Percentiles rank a stretch among this genome's conserved stretches.
Conservation (phyloP, 2,888 invertebrate genomes). For the Rugalucina vietnamica region DNA sequence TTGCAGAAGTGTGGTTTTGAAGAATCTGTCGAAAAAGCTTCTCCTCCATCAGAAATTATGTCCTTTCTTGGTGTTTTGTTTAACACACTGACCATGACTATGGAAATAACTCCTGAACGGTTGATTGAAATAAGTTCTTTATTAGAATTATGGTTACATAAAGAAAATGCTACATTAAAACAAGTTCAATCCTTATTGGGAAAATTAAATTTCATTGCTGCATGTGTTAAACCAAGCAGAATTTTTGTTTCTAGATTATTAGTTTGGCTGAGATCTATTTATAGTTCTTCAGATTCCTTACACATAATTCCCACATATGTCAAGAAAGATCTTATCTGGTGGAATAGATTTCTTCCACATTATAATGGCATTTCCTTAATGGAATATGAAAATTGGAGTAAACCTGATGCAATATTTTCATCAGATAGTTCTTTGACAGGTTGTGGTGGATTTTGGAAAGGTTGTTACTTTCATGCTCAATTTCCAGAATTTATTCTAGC, state of each 20-base stretch:
- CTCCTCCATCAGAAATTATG: no score
- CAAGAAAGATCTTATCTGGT: background rate
- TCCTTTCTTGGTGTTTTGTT: conserved; percentile 13
- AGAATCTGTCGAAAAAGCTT: no score
- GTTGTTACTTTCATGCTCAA: conserved; percentile 2
- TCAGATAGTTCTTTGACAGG: conserved; percentile 26
- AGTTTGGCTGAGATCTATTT: background rate
- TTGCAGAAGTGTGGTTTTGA: no score
- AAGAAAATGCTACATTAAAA: background rate
- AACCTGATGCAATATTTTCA: background rate
- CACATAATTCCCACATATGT: background rate
- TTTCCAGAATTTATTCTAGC: conserved; percentile 16
- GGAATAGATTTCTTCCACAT: background rate
- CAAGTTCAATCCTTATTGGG: conserved; percentile 17
- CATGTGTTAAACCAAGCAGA: no score
- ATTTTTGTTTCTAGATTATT: conserved; percentile 2
- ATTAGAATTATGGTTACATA: background rate
- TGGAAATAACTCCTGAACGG: background rate
- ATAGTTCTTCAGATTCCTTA: background rate
- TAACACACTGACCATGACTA: conserved; percentile 10
- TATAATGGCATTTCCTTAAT: conserved; percentile 20
- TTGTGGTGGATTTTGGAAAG: conserved; percentile 20
- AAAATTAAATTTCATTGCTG: conserved; percentile 16
- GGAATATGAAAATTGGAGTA: background rate
- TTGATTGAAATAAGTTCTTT: background rate